phyloP scores from a whole-genome alignment of 2,888 invertebrate species.

The Apamea epomidion region DNA sequence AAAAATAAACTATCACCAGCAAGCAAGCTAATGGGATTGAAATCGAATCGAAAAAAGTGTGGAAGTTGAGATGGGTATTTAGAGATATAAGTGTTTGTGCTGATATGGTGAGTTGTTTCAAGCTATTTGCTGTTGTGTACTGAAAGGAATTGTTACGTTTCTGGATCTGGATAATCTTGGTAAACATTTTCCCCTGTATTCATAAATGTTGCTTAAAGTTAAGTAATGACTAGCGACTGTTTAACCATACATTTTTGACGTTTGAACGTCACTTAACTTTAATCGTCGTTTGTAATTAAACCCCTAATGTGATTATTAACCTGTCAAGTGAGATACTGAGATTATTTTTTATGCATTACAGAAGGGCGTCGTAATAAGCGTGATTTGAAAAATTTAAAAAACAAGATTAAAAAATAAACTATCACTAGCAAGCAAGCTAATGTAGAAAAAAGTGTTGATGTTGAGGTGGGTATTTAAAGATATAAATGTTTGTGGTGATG shows the following conservation, averaged over 20 bases:
- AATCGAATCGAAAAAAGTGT: slow-evolving; percentile 46
- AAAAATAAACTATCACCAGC: slow-evolving; percentile 67
- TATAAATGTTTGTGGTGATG: background rate
- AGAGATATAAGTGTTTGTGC: background rate
- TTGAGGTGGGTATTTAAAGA: background rate
- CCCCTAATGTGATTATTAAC: no score
- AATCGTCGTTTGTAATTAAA: no score
- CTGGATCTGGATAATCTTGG: background rate
- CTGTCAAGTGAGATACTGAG: no score
- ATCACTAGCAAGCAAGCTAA: slow-evolving; percentile 48
- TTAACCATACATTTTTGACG: no score
- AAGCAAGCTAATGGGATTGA: slow-evolving; percentile 54
- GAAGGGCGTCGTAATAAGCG: no score
- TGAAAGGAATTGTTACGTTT: no score
- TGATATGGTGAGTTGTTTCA: background rate
- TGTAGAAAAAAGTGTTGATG: slow-evolving; percentile 39
- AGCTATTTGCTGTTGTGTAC: background rate
- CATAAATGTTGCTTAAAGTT: no score
- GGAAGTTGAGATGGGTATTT: slow-evolving; percentile 3
- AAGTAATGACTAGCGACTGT: no score
- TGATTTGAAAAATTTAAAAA: no score
- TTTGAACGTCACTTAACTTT: no score
- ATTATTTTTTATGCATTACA: no score
- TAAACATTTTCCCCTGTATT: background rate
- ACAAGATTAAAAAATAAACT: slow-evolving; percentile 69